Evolutionary conservation across 2,888 invertebrate species (phyloP).

Genomic region (Empis stercorea): DNA sequence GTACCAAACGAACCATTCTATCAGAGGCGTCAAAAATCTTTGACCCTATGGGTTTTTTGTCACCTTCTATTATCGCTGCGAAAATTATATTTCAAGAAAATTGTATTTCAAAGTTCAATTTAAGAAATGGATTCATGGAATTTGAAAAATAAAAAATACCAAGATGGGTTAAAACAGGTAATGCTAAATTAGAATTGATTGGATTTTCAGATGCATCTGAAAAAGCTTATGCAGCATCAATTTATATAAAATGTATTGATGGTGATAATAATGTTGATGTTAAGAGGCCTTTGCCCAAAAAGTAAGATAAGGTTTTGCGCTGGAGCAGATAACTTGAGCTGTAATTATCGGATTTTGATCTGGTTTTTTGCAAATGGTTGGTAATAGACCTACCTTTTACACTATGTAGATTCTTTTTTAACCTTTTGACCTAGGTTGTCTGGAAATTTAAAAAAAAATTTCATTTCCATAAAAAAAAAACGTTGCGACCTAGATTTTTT

Average conservation of each 20-base stretch:
- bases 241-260: not conserved
- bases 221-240: not conserved
- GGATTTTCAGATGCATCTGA: not conserved
- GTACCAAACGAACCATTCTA: slow-evolving; percentile 2
- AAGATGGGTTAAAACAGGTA: not conserved
- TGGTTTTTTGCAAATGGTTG: no score
- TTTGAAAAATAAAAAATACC: not conserved
- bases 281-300: no score
- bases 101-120: not conserved
- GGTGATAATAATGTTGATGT: not conserved
- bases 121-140: not conserved
- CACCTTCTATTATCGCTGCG: not conserved
- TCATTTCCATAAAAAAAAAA: no score
- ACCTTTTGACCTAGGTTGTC: no score
- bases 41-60: slow-evolving; percentile 5
- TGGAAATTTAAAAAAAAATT: no score
- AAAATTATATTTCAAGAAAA: slow-evolving; percentile 4
- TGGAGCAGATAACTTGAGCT: no score
- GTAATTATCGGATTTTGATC: no score
- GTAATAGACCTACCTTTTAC: no score
- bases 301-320: no score
- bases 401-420: no score
- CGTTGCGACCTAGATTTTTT: no score
- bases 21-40: slow-evolving; percentile 6
- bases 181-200: not conserved